Base-by-base conservation (phyloP, 1,140 invertebrate genomes). In the Trialeurodes vaporariorum region DNA sequence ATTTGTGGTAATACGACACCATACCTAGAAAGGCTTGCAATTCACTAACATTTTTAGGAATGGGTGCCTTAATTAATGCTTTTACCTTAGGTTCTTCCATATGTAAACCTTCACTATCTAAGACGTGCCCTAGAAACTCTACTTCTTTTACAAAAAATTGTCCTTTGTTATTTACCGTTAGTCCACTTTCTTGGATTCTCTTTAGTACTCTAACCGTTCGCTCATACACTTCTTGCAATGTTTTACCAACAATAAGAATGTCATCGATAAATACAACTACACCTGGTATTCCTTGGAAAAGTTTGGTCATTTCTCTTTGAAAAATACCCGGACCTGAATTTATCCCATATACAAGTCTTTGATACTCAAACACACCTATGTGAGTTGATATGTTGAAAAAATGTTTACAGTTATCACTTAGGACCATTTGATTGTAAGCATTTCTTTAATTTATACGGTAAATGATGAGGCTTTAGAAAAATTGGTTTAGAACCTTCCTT, bases 21-120 rank as follows among this genome's bases (percentile, higher is more conserved):
- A 82, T 73, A 2, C 80, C 79, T 2, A 83, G 68, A 67, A 82
- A 82, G 2, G 71, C 65, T 71, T 77, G 71, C 0, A 81, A 67
- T 70, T 77, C 74, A 5, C 70, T 72, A 1, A 73, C 72, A 68
- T 77, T 77, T 40, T 67, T 71, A n/a, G n/a, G n/a, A n/a, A n/a
- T n/a, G n/a, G n/a, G n/a, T n/a, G n/a, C n/a, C n/a, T n/a, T n/a
- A n/a, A n/a, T n/a, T n/a, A 79, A 79, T 5, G 49, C 58, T 21
- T 73, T 70, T 22, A 78, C 70, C 67, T 83, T 82, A 21, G 71
- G 70, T 17, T 76, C 72, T 71, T 75, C 73, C 40, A 77, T 76
- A 27, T 72, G 67, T 21, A 80, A 69, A 5, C 74, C 75, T 0
- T 74, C 65, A 24, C 71, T 72, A 60, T 71, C 68, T 25, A 81